Evolutionary conservation across 1,140 invertebrate species (phyloP).

Genomic region (Diorhabda carinulata): DNA sequence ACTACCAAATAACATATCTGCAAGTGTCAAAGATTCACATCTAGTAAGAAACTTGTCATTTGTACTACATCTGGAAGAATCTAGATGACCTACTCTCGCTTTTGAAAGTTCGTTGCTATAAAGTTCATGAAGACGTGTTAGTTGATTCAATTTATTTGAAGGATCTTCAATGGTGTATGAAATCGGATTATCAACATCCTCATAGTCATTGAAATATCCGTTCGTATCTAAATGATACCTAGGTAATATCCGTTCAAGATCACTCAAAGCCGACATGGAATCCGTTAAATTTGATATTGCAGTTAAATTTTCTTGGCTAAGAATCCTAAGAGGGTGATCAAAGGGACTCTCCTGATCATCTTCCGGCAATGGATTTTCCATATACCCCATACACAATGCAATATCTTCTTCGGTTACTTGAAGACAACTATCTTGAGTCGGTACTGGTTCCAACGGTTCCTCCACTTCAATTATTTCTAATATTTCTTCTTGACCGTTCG

Average conservation of each 20-base stretch:
- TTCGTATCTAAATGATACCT: constrained; percentile 38
- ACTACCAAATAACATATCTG: constrained; percentile 62
- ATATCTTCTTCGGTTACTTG: constrained; percentile 92
- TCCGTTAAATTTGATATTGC: constrained; percentile 83
- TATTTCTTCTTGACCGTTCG: constrained; percentile 62
- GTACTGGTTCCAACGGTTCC: constrained; percentile 73
- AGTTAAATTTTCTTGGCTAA: constrained; percentile 86
- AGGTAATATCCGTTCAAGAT: constrained; percentile 59
- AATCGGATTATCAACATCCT: constrained; percentile 45
- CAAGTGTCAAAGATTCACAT: constrained; percentile 66
- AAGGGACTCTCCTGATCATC: constrained; percentile 60
- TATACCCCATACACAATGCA: constrained; percentile 74
- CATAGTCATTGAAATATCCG: constrained; percentile 43
- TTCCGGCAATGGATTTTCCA: constrained; percentile 68
- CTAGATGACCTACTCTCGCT: constrained; percentile 55
- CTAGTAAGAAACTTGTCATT: constrained; percentile 49
- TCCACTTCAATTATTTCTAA: constrained; percentile 79
- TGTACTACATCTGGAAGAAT: constrained; percentile 52
- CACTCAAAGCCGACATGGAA: constrained; percentile 72
- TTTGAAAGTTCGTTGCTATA: constrained; percentile 64
- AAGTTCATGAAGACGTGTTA: constrained; percentile 64
- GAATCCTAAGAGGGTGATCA: constrained; percentile 78
- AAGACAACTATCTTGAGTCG: constrained; percentile 76
- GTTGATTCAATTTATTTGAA: constrained; percentile 57
- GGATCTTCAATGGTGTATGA: constrained; percentile 37